Evolutionary conservation across 2,888 invertebrate genomes (phyloP).

Genomic region (Ecdyonurus torrentis): DNA sequence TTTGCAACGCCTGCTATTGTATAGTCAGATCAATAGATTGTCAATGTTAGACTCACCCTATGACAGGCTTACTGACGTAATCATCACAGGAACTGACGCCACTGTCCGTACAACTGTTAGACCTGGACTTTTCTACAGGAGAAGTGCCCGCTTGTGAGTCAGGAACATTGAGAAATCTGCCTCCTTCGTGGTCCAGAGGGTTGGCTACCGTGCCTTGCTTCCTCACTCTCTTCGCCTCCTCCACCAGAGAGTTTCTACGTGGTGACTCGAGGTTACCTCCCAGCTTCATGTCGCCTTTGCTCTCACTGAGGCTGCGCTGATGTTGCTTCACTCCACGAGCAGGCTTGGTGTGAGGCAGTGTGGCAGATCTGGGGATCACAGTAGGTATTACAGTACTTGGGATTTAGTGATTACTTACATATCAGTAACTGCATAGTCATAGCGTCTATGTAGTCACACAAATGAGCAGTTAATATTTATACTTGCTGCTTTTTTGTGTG

Average conservation of each 20-base stretch:
- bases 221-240: neutral
- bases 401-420: too few species aligned
- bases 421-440: too few species aligned
- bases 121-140: slow-evolving; percentile 24
- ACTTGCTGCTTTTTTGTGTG: too few species aligned
- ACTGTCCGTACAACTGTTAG: slow-evolving; percentile 50
- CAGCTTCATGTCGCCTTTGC: slow-evolving; percentile 14
- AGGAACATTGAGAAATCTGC: neutral
- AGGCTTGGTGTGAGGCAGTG: slow-evolving; percentile 9
- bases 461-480: too few species aligned
- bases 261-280: neutral
- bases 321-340: neutral
- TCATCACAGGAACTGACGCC: slow-evolving; percentile 63
- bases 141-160: neutral
- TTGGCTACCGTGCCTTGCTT: neutral
- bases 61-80: slow-evolving; percentile 32
- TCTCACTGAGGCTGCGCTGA: slow-evolving; percentile 19
- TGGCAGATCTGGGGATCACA: neutral
- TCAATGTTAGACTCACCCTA: slow-evolving; percentile 30
- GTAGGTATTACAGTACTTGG: neutral
- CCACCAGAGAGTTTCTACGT: neutral
- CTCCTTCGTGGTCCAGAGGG: neutral
- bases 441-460: neutral
- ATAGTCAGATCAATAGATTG: neutral
- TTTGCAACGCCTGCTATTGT: too few species aligned